Evolutionary conservation across 2,113 vertebrate genomes (phyloP).

Genomic region (Nestor notabilis): DNA sequence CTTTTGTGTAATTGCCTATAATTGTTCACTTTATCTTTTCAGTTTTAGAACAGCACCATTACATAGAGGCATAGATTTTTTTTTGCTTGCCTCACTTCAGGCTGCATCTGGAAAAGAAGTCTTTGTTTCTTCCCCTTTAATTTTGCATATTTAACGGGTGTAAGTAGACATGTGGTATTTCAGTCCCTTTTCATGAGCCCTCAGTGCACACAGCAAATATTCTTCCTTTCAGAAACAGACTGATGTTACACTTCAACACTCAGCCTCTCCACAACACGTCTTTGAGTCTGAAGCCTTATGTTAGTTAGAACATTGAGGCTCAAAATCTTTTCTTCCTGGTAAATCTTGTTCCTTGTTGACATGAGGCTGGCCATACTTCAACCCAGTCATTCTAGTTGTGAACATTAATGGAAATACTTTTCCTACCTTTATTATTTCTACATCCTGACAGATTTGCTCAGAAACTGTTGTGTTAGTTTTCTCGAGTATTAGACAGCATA

Average conservation of each 20-base stretch:
- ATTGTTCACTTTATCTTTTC: neutral
- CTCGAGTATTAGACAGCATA: neutral
- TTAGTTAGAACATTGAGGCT: neutral
- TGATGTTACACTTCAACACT: neutral
- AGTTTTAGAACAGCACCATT: neutral
- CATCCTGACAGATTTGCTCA: neutral
- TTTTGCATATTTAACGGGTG: neutral
- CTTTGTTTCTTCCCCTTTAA: neutral
- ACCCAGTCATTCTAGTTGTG: rapidly evolving
- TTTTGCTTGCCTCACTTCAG: neutral
- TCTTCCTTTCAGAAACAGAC: neutral
- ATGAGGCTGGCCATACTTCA: neutral
- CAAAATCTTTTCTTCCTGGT: neutral
- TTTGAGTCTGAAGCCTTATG: neutral
- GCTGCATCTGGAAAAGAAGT: neutral
- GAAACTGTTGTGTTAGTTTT: neutral
- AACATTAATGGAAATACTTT: neutral
- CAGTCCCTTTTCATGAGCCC: neutral
- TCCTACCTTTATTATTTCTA: neutral
- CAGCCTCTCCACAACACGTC: neutral
- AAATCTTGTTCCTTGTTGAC: neutral
- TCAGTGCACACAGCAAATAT: neutral
- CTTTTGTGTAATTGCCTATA: neutral
- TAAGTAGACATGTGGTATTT: neutral
- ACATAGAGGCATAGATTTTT: neutral